A percentile compares a stretch with the other conserved stretches of the same genome.
These are phyloP conservation scores for Tetranychus piercei DNA, from an alignment of 2,888 invertebrate genomes.

Conservation along the genomic window DNA sequence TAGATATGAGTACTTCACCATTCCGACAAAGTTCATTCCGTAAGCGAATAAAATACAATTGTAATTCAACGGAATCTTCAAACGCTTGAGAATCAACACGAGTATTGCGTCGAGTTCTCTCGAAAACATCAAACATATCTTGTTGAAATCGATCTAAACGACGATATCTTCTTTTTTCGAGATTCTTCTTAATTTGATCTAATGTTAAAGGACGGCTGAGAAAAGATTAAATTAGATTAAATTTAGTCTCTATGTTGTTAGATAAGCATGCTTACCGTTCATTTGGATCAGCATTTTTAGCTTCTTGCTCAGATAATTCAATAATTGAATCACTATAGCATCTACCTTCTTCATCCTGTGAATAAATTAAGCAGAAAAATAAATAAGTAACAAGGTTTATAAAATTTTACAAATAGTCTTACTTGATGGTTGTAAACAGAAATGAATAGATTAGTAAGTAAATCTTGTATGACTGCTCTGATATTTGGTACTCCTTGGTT, in stretches of 20 bases:
- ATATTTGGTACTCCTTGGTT: conserved; percentile 68
- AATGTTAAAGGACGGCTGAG: conserved; percentile 25
- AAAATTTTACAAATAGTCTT: conserved; percentile 13
- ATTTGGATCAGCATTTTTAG: conserved; percentile 42
- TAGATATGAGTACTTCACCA: conserved; percentile 59
- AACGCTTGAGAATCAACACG: conserved; percentile 80
- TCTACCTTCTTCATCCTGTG: conserved; percentile 70
- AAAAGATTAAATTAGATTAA: conserved; percentile 5
- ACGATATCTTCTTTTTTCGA: conserved; percentile 78
- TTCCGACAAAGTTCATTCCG: conserved; percentile 54
- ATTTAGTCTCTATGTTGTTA: conserved; percentile 7
- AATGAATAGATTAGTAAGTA: conserved; percentile 74
- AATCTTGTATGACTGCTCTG: conserved; percentile 66
- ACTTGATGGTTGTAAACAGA: conserved; percentile 77
- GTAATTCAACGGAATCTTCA: conserved; percentile 83
- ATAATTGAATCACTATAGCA: conserved; percentile 90
- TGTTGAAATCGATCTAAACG: conserved; percentile 87
- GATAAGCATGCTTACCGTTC: conserved; percentile 42
- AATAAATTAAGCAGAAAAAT: conserved; percentile 12
- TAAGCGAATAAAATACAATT: conserved; percentile 59
- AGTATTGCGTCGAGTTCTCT: conserved; percentile 62
- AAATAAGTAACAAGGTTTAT: conserved; percentile 4
- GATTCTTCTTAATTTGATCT: conserved; percentile 73
- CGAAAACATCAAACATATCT: conserved; percentile 82
- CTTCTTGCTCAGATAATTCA: conserved; percentile 64